These are phyloP conservation scores for Hyppa rectilinea DNA, from an alignment of 2,888 invertebrate species.

Conservation along the genomic window DNA sequence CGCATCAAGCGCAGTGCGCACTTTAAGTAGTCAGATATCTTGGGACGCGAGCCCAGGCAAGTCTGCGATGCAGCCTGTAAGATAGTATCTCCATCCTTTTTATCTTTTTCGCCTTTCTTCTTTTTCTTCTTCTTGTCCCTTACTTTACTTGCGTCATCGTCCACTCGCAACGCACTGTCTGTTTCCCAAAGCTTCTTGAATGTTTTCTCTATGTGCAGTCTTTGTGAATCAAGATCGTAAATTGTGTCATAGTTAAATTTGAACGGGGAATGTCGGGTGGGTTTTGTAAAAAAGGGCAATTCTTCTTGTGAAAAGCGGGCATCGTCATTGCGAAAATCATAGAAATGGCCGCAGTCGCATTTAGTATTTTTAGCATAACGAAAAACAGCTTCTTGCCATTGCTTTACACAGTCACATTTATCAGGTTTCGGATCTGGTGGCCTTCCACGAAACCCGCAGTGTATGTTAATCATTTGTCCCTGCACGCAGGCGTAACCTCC, in stretches of 20 bases:
- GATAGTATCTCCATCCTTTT: slow-evolving; percentile 13
- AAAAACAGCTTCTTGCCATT: slow-evolving; percentile 78
- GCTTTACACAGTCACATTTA: slow-evolving; percentile 81
- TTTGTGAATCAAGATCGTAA: slow-evolving; percentile 79
- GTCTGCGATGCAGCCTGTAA: slow-evolving; percentile 66
- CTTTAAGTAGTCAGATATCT: slow-evolving; percentile 81
- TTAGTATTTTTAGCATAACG: slow-evolving; percentile 78
- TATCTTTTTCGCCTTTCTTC: slow-evolving; percentile 44
- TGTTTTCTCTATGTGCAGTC: slow-evolving; percentile 77
- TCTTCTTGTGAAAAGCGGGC: slow-evolving; percentile 79
- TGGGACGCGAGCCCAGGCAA: slow-evolving; percentile 78
- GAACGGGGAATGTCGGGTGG: slow-evolving; percentile 72
- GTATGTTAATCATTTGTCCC: slow-evolving; percentile 76
- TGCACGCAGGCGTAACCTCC: slow-evolving; percentile 76
- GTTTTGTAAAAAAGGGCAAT: slow-evolving; percentile 80
- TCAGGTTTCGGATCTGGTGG: slow-evolving; percentile 72
- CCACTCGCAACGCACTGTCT: slow-evolving; percentile 79
- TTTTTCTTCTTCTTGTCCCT: slow-evolving; percentile 75
- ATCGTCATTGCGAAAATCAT: slow-evolving; percentile 82
- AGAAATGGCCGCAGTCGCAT: slow-evolving; percentile 83
- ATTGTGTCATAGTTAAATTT: slow-evolving; percentile 83
- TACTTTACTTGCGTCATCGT: slow-evolving; percentile 66
- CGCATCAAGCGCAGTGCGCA: slow-evolving; percentile 80
- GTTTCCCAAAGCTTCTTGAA: slow-evolving; percentile 83
- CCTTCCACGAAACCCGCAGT: slow-evolving; percentile 78